Conservation (phyloP, 2,888 invertebrate genomes). For the Nycteola revayana region DNA sequence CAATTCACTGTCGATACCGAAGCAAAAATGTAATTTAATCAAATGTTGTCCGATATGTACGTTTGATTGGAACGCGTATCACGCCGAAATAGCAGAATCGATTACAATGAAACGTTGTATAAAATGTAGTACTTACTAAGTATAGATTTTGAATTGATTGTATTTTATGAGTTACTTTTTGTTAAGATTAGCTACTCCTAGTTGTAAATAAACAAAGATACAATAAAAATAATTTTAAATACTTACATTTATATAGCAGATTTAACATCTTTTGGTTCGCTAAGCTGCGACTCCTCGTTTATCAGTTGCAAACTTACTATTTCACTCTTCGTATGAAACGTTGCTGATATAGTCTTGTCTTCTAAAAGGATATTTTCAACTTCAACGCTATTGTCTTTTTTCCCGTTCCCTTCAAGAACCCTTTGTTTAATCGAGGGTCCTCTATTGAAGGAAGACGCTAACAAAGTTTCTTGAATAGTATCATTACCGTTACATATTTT, state of each 20-base stretch:
- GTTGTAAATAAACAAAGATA: too few species aligned
- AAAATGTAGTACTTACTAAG: too few species aligned
- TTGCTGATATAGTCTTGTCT: conserved; percentile 62
- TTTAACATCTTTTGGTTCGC: conserved; percentile 54
- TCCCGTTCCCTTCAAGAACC: conserved; percentile 54
- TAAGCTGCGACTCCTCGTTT: conserved; percentile 66
- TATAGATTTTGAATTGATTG: too few species aligned
- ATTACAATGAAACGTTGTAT: too few species aligned
- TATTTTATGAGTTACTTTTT: too few species aligned
- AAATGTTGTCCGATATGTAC: too few species aligned
- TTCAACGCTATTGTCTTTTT: conserved; percentile 80
- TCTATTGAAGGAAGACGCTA: conserved; percentile 81
- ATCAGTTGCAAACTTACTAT: conserved; percentile 68
- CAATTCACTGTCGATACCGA: too few species aligned
- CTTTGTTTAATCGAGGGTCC: conserved; percentile 71
- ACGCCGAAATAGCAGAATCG: too few species aligned
- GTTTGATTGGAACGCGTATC: too few species aligned
- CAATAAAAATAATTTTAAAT: too few species aligned
- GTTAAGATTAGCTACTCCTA: too few species aligned
- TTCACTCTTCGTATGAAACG: conserved; percentile 61
- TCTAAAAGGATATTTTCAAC: conserved; percentile 81
- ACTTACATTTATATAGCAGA: conserved; percentile 59
- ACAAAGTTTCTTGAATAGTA: conserved; percentile 85
- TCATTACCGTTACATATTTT: conserved; percentile 89
- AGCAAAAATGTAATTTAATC: too few species aligned